Conservation (phyloP, 2,113 vertebrate species). For the Syngnathus floridae region DNA sequence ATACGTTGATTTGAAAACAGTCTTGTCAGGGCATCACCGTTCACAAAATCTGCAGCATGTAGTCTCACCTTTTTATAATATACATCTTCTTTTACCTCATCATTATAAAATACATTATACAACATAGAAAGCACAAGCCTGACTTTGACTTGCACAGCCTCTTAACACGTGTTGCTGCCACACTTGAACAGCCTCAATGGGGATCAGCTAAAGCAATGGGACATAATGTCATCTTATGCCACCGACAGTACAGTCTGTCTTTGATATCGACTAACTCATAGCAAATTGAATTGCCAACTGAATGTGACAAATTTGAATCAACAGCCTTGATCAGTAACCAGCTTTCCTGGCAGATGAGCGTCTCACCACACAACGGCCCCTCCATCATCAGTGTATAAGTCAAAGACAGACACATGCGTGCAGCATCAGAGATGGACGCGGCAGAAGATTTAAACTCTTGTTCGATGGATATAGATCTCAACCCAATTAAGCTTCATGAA, state of each 20-base stretch:
- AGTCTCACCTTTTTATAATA: background rate
- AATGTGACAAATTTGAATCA: constrained; percentile 16
- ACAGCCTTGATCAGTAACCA: background rate
- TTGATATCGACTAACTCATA: constrained; percentile 12
- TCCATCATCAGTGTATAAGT: constrained; percentile 13
- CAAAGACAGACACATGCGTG: constrained; percentile 13
- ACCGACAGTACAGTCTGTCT: background rate
- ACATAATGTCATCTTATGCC: constrained; percentile 2
- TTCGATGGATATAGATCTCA: constrained; percentile 42
- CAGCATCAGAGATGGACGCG: background rate
- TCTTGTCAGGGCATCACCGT: background rate
- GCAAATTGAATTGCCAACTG: constrained; percentile 11
- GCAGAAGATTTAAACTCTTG: background rate
- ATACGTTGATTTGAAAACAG: background rate
- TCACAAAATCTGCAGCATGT: background rate
- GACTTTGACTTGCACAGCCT: background rate
- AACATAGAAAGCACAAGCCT: background rate
- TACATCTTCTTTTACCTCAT: background rate
- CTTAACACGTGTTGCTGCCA: constrained; percentile 3
- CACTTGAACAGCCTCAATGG: constrained; percentile 13
- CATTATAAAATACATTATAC: background rate
- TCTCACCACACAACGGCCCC: constrained; percentile 6
- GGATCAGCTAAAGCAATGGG: constrained; percentile 8
- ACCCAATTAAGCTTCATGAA: constrained; percentile 63
- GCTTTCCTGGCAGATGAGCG: constrained; percentile 12